Base-by-base conservation (phyloP, 1,140 invertebrate genomes). In the Drosophila kikkawai region DNA sequence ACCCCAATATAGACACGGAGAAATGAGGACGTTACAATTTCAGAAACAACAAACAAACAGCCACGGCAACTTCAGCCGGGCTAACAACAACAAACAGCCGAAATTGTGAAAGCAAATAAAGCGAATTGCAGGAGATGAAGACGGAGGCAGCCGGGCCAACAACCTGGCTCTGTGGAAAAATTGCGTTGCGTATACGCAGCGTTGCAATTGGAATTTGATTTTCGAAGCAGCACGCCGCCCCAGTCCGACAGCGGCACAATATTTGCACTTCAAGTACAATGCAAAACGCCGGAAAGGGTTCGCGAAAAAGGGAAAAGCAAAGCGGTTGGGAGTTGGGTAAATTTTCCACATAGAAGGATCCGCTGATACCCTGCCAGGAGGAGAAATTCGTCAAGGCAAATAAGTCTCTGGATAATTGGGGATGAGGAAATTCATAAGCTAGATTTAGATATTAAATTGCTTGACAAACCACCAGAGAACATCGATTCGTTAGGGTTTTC, bases 191-290 rank as follows among this genome's bases (percentile, higher is more conserved):
- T 90, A 90, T 90, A 90, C 85, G 85, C 85, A 82, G 58, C 79
- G 86, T 82, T 74, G 85, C 85, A 85, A 90, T 85, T 74, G 70
- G 57, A 90, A 77, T 90, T 90, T 85, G 85, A 90, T 90, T 84
- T 90, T 78, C 60, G 50, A 76, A 67, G 80, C 84, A 77, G 65
- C 66, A 50, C 79, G 77, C 47, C 51, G 66, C 69, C 39, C 50
- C 50, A 34, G 80, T 75, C 53, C 53, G 69, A 79, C 75, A 67
- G 84, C 80, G 77, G 55, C 63, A 83, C 83, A 83, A 87, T 87
- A 87, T 87, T 87, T 87, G 77, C 85, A 68, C 66, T 60, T 56
- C 58, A 88, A 79, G 68, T 81, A 82, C 85, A 88, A 88, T 90
- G 59, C 81, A 90, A 85, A 73, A 79, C 50, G 80, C 42, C 51